These are phyloP conservation scores for Lepidochrysops patricia DNA, from an alignment of 2,888 invertebrate genomes.

Conservation along the genomic window DNA sequence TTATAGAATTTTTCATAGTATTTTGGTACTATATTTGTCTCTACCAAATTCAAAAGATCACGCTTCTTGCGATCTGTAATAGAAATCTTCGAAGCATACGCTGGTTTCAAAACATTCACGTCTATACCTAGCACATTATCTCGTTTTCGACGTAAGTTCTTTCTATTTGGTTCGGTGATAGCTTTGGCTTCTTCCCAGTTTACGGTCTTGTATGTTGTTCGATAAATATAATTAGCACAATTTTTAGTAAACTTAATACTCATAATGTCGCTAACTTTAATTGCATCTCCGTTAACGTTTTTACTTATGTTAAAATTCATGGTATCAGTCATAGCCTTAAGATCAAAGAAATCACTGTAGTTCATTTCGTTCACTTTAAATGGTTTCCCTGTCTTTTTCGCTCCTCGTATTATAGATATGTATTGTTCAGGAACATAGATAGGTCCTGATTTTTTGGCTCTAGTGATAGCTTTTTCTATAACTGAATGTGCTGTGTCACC, in stretches of 20 bases:
- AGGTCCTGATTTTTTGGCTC: background rate
- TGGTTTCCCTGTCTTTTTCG: constrained; percentile 9
- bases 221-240: background rate
- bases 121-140: background rate
- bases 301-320: constrained; percentile 16
- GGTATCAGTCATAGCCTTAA: constrained; percentile 23
- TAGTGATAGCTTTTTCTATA: background rate
- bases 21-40: constrained; percentile 20
- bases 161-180: background rate
- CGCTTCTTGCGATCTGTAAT: constrained; percentile 21
- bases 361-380: constrained; percentile 27
- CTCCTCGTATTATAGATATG: background rate
- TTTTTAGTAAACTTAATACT: background rate
- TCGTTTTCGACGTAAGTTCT: background rate
- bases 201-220: background rate
- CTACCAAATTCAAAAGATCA: constrained; percentile 21
- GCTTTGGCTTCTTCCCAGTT: background rate
- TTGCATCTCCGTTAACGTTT: background rate
- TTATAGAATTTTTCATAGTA: constrained; percentile 18
- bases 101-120: background rate
- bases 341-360: constrained; percentile 27
- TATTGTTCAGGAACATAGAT: background rate
- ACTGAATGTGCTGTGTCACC: background rate
- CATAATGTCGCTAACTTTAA: background rate
- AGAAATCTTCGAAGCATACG: constrained; percentile 14